Evolutionary conservation across 2,888 invertebrate genomes (phyloP), one percentile per base, ranked within the genome.

Genomic region (Perizoma affinitatum): DNA sequence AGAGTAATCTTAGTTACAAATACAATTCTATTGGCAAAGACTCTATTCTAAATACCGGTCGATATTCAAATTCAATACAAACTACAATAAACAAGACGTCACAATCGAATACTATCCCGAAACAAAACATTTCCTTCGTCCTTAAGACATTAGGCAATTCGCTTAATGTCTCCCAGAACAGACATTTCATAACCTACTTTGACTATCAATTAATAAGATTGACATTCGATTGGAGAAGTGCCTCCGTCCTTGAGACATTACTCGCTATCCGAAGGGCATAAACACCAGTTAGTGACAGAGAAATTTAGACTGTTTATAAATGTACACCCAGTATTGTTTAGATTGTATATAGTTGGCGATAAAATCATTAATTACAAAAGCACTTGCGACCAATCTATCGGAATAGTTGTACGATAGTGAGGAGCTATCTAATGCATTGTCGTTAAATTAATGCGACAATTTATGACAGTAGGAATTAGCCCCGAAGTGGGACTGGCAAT

Each of bases 371-470:
- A 65, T 65, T 65, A 61, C 58, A 33, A 65, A 57, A 63, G 54
- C 68, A 58, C 70, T 67, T 69, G 71, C 56, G 53, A 71, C 72
- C 70, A 74, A 69, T 70, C 69, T 73, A 70, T 68, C 69, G 77
- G 66, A 58, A 63, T 63, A 63, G 63, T 63, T 60, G 58, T 63
- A 93, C 93, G 93, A 93, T 82, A 80, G 80, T 79, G 73, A 63
- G 58, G 58, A 63, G 63, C 62, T 58, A 63, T 83, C 82, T 90
- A 90, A 92, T 90, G 90, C 80, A 84, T 83, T 86, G 88, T 90
- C 90, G 88, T 91, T 91, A 90, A 89, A 88, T 90, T 91, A 91
- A 92, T 92, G 86, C 88, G 73, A 87, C 79, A 84, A 91, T 92
- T 91, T 90, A 91, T 91, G 90, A 86, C 86, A 84, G 76, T 76